Base-by-base conservation (phyloP, 2,888 invertebrate genomes). In the Melitaea athalia region DNA sequence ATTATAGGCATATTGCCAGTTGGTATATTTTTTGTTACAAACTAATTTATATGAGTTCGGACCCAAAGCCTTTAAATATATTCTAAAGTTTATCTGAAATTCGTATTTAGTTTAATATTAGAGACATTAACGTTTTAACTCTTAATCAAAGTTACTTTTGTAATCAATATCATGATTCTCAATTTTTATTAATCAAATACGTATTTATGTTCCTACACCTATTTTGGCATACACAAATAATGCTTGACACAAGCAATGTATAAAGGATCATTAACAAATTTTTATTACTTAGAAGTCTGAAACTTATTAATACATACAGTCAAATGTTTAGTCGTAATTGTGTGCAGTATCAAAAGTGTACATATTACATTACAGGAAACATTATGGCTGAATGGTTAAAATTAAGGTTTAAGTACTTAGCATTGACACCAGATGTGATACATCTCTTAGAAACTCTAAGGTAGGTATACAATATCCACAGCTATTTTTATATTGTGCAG, bases 321-420 rank as follows among this genome's bases (percentile, higher is more conserved):
- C 11, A 11, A 45, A 45, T 12, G 45, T 10, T 4, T 45, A 45
- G 10, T 45, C 45, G 45, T 45, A 14, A 45, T 45, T 45, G 11
- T 45, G 11, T 45, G 45, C 52, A 50, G 5, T 8, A 12, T 8
- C 12, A 14, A 47, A 43, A 31, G 14, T 8, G 8, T 31, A 33
- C 50, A 45, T 43, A 78, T 82, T 72, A n/a, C n/a, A n/a, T 92
- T 94, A 63, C 92, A 94, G 95, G 94, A 85, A 94, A 94, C 80
- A 94, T 96, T 80, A 97, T 97, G 85, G 87, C 94, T 76, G 94
- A 95, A 89, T 98, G 97, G 97, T 89, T 97, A 77, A 94, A 95
- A 77, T 91, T 97, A 77, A 95, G 97, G 79, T 97, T 97, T 89
- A 94, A 95, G 76, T 95, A 95, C 88, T 91, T 97, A 85, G 94